phyloP scores from a whole-genome alignment of 2,888 invertebrate species.

The Ptycholaimellus sp. region DNA sequence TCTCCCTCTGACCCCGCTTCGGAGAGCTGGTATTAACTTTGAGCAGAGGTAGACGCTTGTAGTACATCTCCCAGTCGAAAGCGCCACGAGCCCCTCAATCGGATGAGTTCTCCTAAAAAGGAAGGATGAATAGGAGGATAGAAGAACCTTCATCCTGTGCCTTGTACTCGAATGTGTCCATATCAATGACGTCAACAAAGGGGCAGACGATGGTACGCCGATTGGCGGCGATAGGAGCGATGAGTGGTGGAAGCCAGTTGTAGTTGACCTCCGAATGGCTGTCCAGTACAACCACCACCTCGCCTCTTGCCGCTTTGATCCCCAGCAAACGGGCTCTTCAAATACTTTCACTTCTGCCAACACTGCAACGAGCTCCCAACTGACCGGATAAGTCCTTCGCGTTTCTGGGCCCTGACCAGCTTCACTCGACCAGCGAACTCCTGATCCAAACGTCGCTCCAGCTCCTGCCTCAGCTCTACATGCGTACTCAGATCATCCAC shows the following conservation, averaged over 20 bases:
- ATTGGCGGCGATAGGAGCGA: slow-evolving; percentile 61
- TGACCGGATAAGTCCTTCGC: slow-evolving; percentile 65
- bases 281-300: slow-evolving; percentile 9
- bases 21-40: too few relatives aligned
- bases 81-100: slow-evolving; percentile 34
- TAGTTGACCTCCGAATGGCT: slow-evolving; percentile 7
- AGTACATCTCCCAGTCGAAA: slow-evolving; percentile 85
- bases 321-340: slow-evolving; percentile 55
- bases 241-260: slow-evolving; percentile 5
- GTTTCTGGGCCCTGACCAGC: slow-evolving; percentile 39
- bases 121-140: not conserved
- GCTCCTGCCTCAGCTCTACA: slow-evolving; percentile 36
- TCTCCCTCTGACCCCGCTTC: too few relatives aligned
- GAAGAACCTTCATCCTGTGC: slow-evolving; percentile 70
- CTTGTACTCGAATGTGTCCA: slow-evolving; percentile 62
- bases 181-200: slow-evolving; percentile 62
- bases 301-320: slow-evolving; percentile 3
- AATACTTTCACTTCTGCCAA: too few relatives aligned
- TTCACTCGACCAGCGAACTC: slow-evolving; percentile 24
- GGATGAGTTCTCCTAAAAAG: not conserved
- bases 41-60: slow-evolving; percentile 58
- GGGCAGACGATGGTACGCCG: slow-evolving; percentile 67
- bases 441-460: slow-evolving; percentile 48
- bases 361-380: too few relatives aligned
- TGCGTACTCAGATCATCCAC: slow-evolving; percentile 40